These are phyloP conservation scores for Chloroceryle amazona DNA, from an alignment of 2,797 vertebrate genomes.

Conservation along the genomic window DNA sequence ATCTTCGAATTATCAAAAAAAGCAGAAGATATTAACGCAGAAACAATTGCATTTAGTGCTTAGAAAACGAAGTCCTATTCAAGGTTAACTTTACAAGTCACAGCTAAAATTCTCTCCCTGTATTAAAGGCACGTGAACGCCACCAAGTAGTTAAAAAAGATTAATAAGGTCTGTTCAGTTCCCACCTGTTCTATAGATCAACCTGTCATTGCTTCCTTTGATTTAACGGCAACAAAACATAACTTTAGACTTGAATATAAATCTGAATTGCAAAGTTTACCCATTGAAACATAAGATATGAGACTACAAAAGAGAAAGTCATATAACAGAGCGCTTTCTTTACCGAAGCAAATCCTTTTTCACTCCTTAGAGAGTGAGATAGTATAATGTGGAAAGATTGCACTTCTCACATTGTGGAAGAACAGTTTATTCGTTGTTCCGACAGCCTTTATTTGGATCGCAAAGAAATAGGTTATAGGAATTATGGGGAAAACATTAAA, in stretches of 20 bases:
- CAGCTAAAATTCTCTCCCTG: background rate
- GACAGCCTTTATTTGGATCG: constrained; percentile 45
- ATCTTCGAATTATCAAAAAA: background rate
- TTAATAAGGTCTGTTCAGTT: constrained; percentile 43
- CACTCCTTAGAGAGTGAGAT: background rate
- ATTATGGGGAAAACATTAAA: background rate
- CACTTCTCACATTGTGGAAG: background rate
- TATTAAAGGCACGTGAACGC: background rate
- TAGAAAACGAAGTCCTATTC: background rate
- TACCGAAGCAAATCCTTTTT: constrained; percentile 42
- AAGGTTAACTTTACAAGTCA: background rate
- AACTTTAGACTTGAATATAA: constrained; percentile 54
- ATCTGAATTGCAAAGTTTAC: constrained; percentile 69
- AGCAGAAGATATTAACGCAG: background rate
- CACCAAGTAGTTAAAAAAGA: constrained; percentile 34
- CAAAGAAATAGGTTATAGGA: background rate
- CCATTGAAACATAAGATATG: constrained; percentile 53
- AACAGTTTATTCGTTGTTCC: constrained; percentile 33
- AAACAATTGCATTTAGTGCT: background rate
- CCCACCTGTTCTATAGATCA: constrained; percentile 54
- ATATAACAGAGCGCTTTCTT: constrained; percentile 24
- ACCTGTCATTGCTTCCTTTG: constrained; percentile 46
- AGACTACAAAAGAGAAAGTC: constrained; percentile 20
- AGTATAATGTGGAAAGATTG: constrained; percentile 49
- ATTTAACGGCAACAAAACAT: constrained; percentile 62